These are phyloP conservation scores for Caerostris extrusa DNA, from an alignment of 1,140 invertebrate species.

Conservation along the genomic window DNA sequence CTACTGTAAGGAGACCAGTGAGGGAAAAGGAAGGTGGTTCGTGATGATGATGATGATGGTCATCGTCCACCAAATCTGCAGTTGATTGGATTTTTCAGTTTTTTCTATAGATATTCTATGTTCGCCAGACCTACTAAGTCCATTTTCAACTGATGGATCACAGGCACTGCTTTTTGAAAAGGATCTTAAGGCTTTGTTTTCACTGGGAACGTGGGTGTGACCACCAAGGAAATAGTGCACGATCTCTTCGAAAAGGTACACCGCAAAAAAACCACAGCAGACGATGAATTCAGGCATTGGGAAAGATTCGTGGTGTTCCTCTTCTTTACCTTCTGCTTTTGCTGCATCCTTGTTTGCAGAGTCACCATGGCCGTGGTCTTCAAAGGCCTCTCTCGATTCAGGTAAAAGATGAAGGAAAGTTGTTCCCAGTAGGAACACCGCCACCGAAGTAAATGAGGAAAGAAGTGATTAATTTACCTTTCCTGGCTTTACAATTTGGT, in stretches of 20 bases:
- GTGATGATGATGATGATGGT: neutral
- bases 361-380: slow-evolving; percentile 82
- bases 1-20: slow-evolving; percentile 77
- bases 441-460: slow-evolving; percentile 85
- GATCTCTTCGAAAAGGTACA: slow-evolving; percentile 71
- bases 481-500: neutral
- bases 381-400: slow-evolving; percentile 86
- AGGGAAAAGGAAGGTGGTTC: slow-evolving; percentile 54
- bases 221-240: slow-evolving; percentile 67
- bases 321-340: neutral
- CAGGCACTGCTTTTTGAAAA: slow-evolving; percentile 52
- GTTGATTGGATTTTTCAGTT: neutral
- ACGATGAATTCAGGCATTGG: slow-evolving; percentile 72
- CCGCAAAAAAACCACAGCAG: slow-evolving; percentile 66
- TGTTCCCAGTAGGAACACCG: slow-evolving; percentile 91
- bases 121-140: neutral
- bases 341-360: neutral
- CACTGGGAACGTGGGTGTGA: slow-evolving; percentile 60
- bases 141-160: neutral
- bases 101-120: neutral
- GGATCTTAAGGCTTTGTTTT: slow-evolving; percentile 38
- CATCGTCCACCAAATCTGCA: neutral
- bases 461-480: slow-evolving; percentile 65
- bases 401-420: slow-evolving; percentile 91
- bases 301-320: slow-evolving; percentile 59